Conservation (phyloP, 2,113 vertebrate species). For the Ctenomys sociabilis region DNA sequence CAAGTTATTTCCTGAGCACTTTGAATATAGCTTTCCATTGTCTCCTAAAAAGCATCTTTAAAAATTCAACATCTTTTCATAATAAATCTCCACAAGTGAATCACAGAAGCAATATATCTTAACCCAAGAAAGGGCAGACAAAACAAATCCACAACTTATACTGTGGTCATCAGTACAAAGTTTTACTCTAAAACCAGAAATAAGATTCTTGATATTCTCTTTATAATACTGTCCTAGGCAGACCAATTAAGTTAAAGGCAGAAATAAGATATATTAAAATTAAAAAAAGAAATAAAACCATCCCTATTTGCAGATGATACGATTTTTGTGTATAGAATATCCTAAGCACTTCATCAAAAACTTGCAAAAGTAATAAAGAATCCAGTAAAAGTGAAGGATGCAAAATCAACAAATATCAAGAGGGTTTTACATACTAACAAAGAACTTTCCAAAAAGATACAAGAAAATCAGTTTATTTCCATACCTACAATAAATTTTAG, state of each 20-base stretch:
- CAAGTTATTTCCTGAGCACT: background rate
- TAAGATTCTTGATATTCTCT: background rate
- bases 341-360: background rate
- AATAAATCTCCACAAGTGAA: background rate
- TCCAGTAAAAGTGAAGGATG: background rate
- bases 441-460: background rate
- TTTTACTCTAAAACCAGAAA: background rate
- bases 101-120: background rate
- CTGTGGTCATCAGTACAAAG: background rate
- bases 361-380: background rate
- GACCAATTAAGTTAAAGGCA: background rate
- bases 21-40: background rate
- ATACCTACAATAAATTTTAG: background rate
- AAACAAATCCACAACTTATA: background rate
- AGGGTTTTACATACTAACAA: background rate
- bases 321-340: background rate
- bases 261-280: background rate
- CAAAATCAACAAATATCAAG: background rate
- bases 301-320: background rate
- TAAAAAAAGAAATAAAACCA: background rate
- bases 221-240: background rate
- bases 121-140: background rate
- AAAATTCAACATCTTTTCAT: background rate
- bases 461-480: background rate
- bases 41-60: background rate